A percentile compares a stretch with the other conserved stretches of the same genome.
phyloP scores from a whole-genome alignment of 2,888 invertebrate species.

The Lapara coniferarum region DNA sequence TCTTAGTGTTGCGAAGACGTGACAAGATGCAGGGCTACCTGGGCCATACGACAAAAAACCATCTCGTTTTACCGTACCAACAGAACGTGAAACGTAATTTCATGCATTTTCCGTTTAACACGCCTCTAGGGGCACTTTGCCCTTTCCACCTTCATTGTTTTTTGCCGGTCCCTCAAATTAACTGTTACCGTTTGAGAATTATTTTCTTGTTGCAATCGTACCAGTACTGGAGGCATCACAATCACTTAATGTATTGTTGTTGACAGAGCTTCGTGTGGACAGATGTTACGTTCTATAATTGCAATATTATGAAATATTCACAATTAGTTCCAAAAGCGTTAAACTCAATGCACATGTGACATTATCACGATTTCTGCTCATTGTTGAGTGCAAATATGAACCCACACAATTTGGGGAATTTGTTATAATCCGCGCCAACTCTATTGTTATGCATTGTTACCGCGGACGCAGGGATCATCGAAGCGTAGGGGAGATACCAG shows the following conservation, averaged over 20 bases:
- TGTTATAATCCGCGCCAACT: conserved; percentile 77
- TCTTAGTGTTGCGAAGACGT: conserved; percentile 24
- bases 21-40: conserved; percentile 9
- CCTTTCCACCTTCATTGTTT: conserved; percentile 74
- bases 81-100: conserved; percentile 81
- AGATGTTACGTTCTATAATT: conserved; percentile 76
- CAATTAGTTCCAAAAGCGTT: conserved; percentile 82
- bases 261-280: conserved; percentile 47
- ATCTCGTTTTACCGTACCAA: conserved; percentile 71
- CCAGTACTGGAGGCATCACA: background rate
- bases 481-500: conserved; percentile 56
- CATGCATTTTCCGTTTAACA: conserved; percentile 78
- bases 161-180: conserved; percentile 50
- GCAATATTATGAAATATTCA: conserved; percentile 72
- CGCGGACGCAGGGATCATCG: conserved; percentile 55
- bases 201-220: conserved; percentile 32
- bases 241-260: conserved; percentile 22
- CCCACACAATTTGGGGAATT: conserved; percentile 82
- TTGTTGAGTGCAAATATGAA: conserved; percentile 79
- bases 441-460: conserved; percentile 74
- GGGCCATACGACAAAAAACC: conserved; percentile 64
- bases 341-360: conserved; percentile 78
- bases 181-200: conserved; percentile 33
- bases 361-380: conserved; percentile 80
- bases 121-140: conserved; percentile 71